phyloP scores from a whole-genome alignment of 2,797 vertebrate genomes.

The Cuculus canorus region DNA sequence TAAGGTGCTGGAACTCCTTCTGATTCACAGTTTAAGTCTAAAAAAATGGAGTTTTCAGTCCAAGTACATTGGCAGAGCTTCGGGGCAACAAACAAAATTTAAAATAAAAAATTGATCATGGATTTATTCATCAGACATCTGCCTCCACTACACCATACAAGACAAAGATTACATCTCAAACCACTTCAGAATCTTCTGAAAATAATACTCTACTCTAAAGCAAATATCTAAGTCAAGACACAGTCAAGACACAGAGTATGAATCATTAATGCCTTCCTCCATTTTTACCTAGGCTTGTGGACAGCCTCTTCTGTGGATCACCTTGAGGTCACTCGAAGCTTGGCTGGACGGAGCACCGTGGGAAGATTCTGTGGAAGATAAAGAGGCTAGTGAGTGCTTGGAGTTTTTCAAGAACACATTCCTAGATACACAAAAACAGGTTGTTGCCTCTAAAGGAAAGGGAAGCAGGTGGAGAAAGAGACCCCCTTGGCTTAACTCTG shows the following conservation, averaged over 20 bases:
- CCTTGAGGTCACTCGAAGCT: too few species aligned
- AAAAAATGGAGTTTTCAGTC: background rate
- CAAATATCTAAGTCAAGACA: background rate
- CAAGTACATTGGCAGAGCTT: background rate
- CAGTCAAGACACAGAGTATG: background rate
- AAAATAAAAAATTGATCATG: background rate
- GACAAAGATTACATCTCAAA: background rate
- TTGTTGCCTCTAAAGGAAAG: too few species aligned
- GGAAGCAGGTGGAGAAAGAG: too few species aligned
- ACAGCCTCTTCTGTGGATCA: background rate
- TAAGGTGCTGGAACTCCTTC: background rate
- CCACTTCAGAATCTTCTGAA: background rate
- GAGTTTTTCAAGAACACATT: too few species aligned
- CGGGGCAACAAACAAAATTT: background rate
- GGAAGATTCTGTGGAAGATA: too few species aligned
- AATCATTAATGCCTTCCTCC: background rate
- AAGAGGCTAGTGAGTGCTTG: too few species aligned
- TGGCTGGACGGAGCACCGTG: too few species aligned
- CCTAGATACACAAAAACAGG: too few species aligned
- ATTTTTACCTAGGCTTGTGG: background rate
- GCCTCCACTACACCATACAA: background rate
- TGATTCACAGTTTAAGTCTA: background rate
- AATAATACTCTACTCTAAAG: background rate
- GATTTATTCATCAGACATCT: background rate
- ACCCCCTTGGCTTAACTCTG: too few species aligned